Evolutionary conservation across 2,113 vertebrate species (phyloP).

Genomic region (Nycticorax nycticorax): DNA sequence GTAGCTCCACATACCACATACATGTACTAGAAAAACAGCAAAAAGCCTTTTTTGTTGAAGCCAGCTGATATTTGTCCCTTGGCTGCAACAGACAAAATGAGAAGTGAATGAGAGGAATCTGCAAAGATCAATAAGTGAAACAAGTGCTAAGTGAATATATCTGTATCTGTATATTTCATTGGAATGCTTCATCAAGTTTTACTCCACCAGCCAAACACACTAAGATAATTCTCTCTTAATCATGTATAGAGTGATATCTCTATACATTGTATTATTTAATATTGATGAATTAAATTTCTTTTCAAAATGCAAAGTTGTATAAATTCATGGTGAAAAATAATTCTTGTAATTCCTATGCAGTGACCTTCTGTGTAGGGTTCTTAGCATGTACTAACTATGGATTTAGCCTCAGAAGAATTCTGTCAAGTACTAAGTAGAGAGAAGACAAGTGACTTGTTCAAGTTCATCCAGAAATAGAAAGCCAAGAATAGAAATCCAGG

Average conservation of each 20-base stretch:
- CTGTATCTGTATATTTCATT: not conserved
- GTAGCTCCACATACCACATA: not conserved
- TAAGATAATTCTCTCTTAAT: not conserved
- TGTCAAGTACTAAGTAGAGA: not conserved
- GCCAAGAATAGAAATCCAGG: not conserved
- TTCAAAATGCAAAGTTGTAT: not conserved
- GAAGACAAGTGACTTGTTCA: not conserved
- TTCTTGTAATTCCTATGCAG: not conserved
- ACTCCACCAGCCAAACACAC: not conserved
- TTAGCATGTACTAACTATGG: not conserved
- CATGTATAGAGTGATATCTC: not conserved
- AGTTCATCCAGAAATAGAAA: conserved; percentile 12
- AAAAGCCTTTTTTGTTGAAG: not conserved
- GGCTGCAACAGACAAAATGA: not conserved
- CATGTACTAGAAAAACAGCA: not conserved
- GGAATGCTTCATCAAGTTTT: not conserved
- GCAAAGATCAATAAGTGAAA: not conserved
- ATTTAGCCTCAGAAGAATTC: not conserved
- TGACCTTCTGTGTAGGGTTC: not conserved
- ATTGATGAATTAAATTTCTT: not conserved
- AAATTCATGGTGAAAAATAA: not conserved
- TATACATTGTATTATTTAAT: not conserved
- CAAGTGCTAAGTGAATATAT: not conserved
- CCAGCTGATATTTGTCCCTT: not conserved
- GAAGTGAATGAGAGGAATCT: not conserved